phyloP scores from a whole-genome alignment of 2,113 vertebrate genomes.

The Heliornis fulica region DNA sequence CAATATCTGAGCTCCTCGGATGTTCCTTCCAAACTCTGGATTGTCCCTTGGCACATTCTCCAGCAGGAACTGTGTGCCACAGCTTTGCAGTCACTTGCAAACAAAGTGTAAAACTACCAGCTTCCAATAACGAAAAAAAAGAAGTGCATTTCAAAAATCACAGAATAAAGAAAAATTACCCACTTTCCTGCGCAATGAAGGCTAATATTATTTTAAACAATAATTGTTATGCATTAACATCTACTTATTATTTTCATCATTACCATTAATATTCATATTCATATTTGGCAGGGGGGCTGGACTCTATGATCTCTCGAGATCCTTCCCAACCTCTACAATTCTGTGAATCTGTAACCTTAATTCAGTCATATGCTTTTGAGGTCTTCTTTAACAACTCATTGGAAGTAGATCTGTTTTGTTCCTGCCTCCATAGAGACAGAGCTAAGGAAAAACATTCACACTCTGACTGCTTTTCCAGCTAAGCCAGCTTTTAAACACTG shows the following conservation, averaged over 20 bases:
- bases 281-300: too few relatives aligned
- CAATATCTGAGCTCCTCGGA: background rate
- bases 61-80: background rate
- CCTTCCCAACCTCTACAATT: too few relatives aligned
- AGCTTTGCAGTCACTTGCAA: background rate
- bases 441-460: background rate
- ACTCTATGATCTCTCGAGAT: too few relatives aligned
- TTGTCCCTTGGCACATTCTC: background rate
- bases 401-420: background rate
- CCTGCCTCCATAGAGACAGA: background rate
- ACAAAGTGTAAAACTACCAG: background rate
- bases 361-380: background rate
- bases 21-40: background rate
- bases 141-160: background rate
- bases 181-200: background rate
- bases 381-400: background rate
- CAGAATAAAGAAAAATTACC: background rate
- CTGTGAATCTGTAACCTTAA: too few relatives aligned
- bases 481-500: background rate
- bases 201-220: too few relatives aligned
- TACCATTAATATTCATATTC: too few relatives aligned
- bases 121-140: background rate
- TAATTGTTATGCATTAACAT: too few relatives aligned
- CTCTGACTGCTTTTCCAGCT: constrained; percentile 12
- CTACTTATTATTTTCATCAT: too few relatives aligned